Conservation (phyloP, 2,797 vertebrate species). For the Microctenopoma stevenorrisi region DNA sequence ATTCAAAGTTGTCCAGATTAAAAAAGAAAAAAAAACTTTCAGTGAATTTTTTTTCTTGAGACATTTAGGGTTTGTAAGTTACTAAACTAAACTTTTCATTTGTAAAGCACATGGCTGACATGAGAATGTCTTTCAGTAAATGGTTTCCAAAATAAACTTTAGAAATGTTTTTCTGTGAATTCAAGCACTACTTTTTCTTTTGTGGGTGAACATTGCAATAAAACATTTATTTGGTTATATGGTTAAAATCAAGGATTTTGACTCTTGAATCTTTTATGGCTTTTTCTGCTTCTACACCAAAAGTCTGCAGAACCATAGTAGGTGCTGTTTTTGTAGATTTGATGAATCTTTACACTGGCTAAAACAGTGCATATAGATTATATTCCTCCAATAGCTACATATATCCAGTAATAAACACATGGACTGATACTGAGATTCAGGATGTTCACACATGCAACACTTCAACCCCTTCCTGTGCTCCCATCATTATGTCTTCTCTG, state of each 20-base stretch:
- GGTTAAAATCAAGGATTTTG: too few species aligned
- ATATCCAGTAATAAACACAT: background rate
- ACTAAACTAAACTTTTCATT: background rate
- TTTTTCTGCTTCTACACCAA: background rate
- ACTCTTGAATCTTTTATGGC: too few species aligned
- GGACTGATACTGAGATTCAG: constrained; percentile 6
- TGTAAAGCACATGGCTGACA: too few species aligned
- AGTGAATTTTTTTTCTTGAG: too few species aligned
- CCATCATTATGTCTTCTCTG: constrained; percentile 58
- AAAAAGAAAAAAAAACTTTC: too few species aligned
- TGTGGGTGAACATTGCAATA: too few species aligned
- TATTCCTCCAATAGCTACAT: background rate
- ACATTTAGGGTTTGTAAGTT: too few species aligned
- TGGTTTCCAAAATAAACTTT: background rate
- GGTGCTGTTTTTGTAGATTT: too few species aligned
- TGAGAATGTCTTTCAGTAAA: background rate
- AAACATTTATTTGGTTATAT: too few species aligned
- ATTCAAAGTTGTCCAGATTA: background rate
- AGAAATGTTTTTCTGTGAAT: background rate
- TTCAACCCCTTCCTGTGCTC: constrained; percentile 32
- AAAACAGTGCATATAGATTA: background rate
- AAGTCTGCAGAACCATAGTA: background rate
- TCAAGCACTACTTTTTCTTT: too few species aligned
- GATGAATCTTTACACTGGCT: too few species aligned
- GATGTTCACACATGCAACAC: constrained; percentile 12